These are phyloP conservation scores for Oreochromis niloticus DNA, from an alignment of 2,113 vertebrate species.

Conservation along the genomic window DNA sequence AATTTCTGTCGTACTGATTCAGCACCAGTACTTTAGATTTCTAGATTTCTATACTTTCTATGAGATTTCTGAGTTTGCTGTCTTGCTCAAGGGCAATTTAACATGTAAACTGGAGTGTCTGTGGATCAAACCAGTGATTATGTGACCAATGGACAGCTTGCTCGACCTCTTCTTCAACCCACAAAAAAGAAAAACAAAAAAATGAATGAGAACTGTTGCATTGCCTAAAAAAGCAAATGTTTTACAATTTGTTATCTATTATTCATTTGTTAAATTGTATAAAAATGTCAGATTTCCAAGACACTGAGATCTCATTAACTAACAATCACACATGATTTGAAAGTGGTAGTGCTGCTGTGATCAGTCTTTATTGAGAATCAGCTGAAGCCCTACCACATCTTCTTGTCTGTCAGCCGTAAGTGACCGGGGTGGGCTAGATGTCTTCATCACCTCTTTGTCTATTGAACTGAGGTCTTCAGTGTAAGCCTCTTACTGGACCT, in stretches of 20 bases:
- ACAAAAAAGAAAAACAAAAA: background rate
- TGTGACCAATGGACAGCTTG: background rate
- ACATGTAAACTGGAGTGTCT: background rate
- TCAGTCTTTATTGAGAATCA: conserved; percentile 24
- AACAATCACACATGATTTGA: background rate
- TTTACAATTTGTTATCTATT: background rate
- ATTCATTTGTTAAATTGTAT: background rate
- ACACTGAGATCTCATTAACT: background rate
- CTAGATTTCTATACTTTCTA: background rate
- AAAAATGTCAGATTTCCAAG: background rate
- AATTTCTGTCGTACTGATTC: background rate
- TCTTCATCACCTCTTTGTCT: conserved; percentile 54
- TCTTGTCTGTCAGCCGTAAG: conserved; percentile 36
- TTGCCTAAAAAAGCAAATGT: background rate
- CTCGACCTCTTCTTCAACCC: background rate
- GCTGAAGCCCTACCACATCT: background rate
- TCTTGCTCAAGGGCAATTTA: background rate
- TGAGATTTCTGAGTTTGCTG: background rate
- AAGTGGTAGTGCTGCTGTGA: background rate
- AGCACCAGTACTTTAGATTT: background rate
- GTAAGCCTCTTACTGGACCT: conserved; percentile 45
- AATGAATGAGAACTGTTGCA: background rate
- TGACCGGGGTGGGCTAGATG: conserved; percentile 46
- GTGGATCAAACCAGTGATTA: background rate
- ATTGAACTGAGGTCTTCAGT: conserved; percentile 7